A percentile compares a stretch with the other conserved stretches of the same genome.
phyloP scores from a whole-genome alignment of 1,140 invertebrate species.

The Meloidogyne hapla region DNA sequence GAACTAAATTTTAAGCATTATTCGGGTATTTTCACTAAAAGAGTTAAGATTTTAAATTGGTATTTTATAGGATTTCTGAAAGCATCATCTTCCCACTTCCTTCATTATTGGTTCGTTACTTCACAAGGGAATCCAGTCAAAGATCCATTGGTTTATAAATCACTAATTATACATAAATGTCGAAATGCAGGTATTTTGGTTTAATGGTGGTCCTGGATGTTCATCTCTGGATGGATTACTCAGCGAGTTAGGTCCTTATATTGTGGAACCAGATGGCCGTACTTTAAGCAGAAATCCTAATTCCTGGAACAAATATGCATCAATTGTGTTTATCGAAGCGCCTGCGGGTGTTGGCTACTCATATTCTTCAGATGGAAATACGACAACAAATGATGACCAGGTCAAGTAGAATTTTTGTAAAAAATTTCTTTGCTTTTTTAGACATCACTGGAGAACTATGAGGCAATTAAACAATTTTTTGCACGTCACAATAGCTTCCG shows the following conservation, averaged over 20 bases:
- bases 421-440: conserved; percentile 25
- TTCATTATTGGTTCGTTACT: conserved; percentile 67
- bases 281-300: conserved; percentile 50
- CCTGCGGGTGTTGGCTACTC: conserved; percentile 69
- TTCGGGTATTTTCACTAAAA: conserved; percentile 26
- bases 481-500: conserved; percentile 68
- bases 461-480: conserved; percentile 68
- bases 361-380: conserved; percentile 67
- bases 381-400: conserved; percentile 67
- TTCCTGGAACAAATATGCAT: conserved; percentile 66
- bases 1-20: conserved; percentile 63
- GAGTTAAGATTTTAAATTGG: not conserved
- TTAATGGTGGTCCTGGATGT: conserved; percentile 68
- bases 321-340: conserved; percentile 69
- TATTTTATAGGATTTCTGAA: conserved; percentile 56
- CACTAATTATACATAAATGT: not conserved
- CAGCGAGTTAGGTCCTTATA: conserved; percentile 69
- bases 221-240: conserved; percentile 67
- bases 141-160: conserved; percentile 67
- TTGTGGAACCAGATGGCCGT: conserved; percentile 60
- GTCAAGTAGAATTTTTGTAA: conserved; percentile 40
- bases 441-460: conserved; percentile 66
- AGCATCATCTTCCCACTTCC: conserved; percentile 57
- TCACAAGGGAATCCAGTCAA: conserved; percentile 65
- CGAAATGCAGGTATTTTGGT: conserved; percentile 8